Conservation (phyloP, 2,113 vertebrate species). For the Zosterops japonicus region DNA sequence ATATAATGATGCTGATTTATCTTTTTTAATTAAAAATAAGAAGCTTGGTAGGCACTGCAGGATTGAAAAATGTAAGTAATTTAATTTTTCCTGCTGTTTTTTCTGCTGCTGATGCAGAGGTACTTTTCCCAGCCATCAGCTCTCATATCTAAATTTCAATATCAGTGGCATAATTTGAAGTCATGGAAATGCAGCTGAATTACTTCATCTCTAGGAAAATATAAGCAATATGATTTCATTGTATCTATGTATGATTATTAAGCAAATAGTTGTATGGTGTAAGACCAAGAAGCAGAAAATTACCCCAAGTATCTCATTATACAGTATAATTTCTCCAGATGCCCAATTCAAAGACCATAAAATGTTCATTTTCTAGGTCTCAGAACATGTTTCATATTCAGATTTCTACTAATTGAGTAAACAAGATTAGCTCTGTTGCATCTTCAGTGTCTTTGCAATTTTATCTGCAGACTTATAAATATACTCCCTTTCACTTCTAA, state of each 20-base stretch:
- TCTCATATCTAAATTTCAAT: background rate
- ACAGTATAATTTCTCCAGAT: background rate
- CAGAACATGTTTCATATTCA: background rate
- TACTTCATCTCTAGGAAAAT: background rate
- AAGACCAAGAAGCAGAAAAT: constrained; percentile 41
- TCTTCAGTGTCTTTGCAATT: background rate
- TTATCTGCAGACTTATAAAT: background rate
- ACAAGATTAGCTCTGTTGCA: background rate
- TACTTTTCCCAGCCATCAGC: background rate
- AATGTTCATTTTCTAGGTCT: background rate
- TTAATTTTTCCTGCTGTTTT: background rate
- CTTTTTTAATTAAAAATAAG: constrained; percentile 48
- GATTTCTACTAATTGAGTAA: background rate
- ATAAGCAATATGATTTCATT: constrained; percentile 10
- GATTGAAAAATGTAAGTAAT: constrained; percentile 30
- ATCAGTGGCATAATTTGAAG: background rate
- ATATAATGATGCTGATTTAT: constrained; percentile 6
- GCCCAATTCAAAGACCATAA: background rate
- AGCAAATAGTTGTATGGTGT: background rate
- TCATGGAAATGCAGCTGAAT: background rate
- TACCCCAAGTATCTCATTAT: constrained; percentile 1
- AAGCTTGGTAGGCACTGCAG: background rate
- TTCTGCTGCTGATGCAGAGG: background rate
- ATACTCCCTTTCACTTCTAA: background rate
- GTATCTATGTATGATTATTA: background rate